Percentiles rank a stretch among this genome's conserved stretches.
phyloP scores from a whole-genome alignment of 2,113 vertebrate species.

The Chloropsis cyanopogon region DNA sequence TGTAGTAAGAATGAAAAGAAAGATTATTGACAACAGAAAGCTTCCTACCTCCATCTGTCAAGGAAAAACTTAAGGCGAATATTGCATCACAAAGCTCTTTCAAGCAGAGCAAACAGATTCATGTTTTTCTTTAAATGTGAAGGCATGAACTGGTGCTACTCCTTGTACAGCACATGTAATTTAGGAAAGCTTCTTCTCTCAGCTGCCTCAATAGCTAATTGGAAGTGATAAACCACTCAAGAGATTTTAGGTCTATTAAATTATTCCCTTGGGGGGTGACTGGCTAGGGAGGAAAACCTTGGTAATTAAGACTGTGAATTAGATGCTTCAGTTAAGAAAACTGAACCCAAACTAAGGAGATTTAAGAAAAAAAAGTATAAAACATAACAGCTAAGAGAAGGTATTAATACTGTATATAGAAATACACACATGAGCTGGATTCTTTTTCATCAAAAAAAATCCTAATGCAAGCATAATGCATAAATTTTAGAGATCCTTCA shows the following conservation, averaged over 20 bases:
- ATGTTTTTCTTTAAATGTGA: background rate
- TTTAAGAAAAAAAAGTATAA: background rate
- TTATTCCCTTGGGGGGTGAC: background rate
- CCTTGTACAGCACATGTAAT: background rate
- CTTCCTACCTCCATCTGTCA: background rate
- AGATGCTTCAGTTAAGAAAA: background rate
- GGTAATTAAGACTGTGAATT: background rate
- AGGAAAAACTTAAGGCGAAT: background rate
- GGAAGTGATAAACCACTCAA: background rate
- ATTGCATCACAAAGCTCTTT: background rate
- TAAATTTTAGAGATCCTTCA: background rate
- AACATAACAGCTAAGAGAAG: background rate
- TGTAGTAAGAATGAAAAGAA: background rate
- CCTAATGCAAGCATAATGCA: background rate
- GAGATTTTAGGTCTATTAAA: background rate
- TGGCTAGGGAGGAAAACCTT: background rate
- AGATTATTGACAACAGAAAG: background rate
- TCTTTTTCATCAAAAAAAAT: background rate
- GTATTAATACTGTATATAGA: background rate
- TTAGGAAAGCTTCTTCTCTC: background rate
- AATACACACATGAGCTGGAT: background rate
- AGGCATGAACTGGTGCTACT: background rate
- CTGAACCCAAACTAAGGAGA: background rate
- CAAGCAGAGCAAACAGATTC: background rate
- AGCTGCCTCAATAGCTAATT: background rate